These are phyloP conservation scores for Ormia ochracea DNA, from an alignment of 2,888 invertebrate species.

Conservation along the genomic window DNA sequence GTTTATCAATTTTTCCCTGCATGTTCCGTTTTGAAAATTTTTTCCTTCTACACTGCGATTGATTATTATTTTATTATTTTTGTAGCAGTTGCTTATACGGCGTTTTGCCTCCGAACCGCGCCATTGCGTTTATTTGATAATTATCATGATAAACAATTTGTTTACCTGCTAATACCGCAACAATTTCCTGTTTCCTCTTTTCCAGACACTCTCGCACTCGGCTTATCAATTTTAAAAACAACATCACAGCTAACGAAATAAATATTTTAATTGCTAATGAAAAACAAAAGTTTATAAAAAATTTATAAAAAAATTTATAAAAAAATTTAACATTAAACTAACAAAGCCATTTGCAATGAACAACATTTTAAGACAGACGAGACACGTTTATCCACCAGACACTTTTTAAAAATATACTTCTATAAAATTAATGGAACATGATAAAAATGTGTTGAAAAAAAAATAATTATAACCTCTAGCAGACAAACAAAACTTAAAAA, in stretches of 20 bases:
- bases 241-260: not conserved
- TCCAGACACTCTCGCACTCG: conserved; percentile 2
- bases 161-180: conserved; percentile 1
- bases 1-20: too few species aligned
- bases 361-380: conserved; percentile 13
- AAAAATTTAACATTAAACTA: not conserved
- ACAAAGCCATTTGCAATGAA: conserved; percentile 41
- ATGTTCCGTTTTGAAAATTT: too few species aligned
- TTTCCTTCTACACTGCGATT: too few species aligned
- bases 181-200: conserved; percentile 34
- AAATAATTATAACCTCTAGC: not conserved
- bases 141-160: conserved; percentile 5
- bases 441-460: conserved; percentile 24
- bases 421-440: conserved; percentile 24
- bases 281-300: too few species aligned
- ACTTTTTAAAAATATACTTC: not conserved
- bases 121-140: not conserved
- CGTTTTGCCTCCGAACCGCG: too few species aligned
- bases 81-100: too few species aligned
- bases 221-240: not conserved
- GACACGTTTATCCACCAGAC: not conserved
- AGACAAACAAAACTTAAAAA: too few species aligned
- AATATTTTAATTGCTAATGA: not conserved
- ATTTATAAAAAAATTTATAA: not conserved
- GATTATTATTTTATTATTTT: too few species aligned